Conservation (phyloP, 1,140 invertebrate genomes). For the Orchestia grillus region DNA sequence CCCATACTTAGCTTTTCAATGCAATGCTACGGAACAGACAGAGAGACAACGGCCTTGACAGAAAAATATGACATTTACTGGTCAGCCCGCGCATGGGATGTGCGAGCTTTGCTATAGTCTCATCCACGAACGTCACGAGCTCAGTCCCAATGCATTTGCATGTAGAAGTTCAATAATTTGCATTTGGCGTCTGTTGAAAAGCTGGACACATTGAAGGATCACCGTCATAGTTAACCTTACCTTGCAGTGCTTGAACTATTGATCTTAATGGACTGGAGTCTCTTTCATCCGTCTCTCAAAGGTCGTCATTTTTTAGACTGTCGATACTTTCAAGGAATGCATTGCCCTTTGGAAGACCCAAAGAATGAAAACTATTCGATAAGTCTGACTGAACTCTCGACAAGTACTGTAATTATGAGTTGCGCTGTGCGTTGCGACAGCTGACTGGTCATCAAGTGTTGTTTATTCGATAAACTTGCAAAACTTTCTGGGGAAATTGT, state of each 20-base stretch:
- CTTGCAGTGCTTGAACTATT: not conserved
- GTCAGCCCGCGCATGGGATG: not conserved
- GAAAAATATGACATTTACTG: not conserved
- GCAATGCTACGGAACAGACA: too few species aligned
- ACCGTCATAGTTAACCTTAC: not conserved
- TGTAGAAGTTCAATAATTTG: not conserved
- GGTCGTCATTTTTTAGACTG: not conserved
- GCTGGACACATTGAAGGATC: not conserved
- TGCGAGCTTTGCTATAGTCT: not conserved
- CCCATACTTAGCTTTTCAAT: too few species aligned
- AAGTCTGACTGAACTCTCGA: not conserved
- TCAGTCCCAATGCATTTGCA: too few species aligned
- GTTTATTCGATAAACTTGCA: not conserved
- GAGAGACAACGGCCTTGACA: not conserved
- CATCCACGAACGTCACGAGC: too few species aligned
- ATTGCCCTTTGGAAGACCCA: not conserved
- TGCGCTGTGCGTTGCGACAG: too few species aligned
- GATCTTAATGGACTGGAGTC: not conserved
- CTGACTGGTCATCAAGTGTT: not conserved
- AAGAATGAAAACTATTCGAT: not conserved
- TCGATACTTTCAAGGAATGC: not conserved
- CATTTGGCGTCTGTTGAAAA: not conserved
- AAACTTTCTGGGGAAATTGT: not conserved
- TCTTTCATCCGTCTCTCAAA: not conserved
- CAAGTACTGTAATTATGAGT: not conserved